Conservation (phyloP, 2,113 vertebrate genomes). For the Turdus rufiventris region DNA sequence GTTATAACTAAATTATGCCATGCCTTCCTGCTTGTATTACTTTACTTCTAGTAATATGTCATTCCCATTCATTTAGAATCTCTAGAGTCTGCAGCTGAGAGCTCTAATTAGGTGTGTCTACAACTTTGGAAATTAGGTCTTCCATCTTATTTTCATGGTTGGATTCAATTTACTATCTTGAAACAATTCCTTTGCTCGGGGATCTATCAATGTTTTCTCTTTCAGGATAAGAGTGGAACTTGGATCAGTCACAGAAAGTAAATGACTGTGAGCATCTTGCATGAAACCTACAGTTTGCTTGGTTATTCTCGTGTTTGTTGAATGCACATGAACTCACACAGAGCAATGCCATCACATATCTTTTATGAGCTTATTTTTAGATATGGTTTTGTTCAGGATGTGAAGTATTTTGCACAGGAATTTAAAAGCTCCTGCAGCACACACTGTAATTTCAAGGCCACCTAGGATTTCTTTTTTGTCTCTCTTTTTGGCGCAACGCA, state of each 20-base stretch:
- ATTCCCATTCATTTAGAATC: background rate
- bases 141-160: slow-evolving; percentile 40
- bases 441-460: background rate
- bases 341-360: background rate
- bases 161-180: background rate
- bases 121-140: slow-evolving; percentile 3
- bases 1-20: background rate
- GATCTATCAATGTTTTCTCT: slow-evolving; percentile 13
- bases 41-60: background rate
- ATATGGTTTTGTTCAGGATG: background rate
- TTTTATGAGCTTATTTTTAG: slow-evolving; percentile 5
- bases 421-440: slow-evolving; percentile 6
- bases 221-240: background rate
- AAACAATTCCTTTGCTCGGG: slow-evolving; percentile 6
- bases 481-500: background rate
- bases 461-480: background rate
- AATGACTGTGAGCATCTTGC: background rate
- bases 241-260: background rate
- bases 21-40: background rate
- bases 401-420: slow-evolving; percentile 13
- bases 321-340: background rate
- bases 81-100: background rate
- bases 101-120: slow-evolving; percentile 30
- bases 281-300: background rate
- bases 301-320: background rate